Evolutionary conservation across 2,888 invertebrate genomes (phyloP).

Genomic region (Pheosia tremula): DNA sequence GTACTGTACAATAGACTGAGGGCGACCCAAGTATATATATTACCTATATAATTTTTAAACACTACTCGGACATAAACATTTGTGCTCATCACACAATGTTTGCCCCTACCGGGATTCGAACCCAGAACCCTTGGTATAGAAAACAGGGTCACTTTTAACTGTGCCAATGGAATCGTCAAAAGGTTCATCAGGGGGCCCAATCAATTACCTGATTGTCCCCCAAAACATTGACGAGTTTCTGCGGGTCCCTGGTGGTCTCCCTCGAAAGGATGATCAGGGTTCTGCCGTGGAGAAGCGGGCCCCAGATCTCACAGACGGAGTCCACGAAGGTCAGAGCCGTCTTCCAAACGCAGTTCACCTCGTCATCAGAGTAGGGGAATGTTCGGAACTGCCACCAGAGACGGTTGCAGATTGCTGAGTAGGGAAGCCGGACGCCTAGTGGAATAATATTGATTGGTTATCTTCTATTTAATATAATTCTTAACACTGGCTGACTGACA

Average conservation of each 20-base stretch:
- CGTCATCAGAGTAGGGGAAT: constrained; percentile 89
- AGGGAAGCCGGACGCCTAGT: constrained; percentile 91
- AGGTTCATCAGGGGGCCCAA: too few relatives aligned
- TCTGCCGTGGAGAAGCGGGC: constrained; percentile 89
- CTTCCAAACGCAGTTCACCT: constrained; percentile 92
- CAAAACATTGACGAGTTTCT: constrained; percentile 87
- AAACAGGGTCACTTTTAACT: too few relatives aligned
- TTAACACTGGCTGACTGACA: too few relatives aligned
- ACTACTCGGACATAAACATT: too few relatives aligned
- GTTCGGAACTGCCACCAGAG: constrained; percentile 94
- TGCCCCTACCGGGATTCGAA: too few relatives aligned
- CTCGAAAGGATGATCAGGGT: constrained; percentile 90
- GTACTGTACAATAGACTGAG: too few relatives aligned
- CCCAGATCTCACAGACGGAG: constrained; percentile 95
- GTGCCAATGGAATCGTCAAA: too few relatives aligned
- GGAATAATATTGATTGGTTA: constrained; percentile 10
- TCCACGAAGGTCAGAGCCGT: constrained; percentile 97
- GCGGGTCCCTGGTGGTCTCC: constrained; percentile 90
- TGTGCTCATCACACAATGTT: too few relatives aligned
- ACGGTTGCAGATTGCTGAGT: constrained; percentile 91
- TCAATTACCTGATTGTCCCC: constrained; percentile 87
- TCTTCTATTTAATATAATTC: not conserved
- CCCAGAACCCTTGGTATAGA: too few relatives aligned
- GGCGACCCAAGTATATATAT: too few relatives aligned
- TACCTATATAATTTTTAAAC: too few relatives aligned